Evolutionary conservation across 2,113 vertebrate species (phyloP).

Genomic region (Harpagus bidentatus): DNA sequence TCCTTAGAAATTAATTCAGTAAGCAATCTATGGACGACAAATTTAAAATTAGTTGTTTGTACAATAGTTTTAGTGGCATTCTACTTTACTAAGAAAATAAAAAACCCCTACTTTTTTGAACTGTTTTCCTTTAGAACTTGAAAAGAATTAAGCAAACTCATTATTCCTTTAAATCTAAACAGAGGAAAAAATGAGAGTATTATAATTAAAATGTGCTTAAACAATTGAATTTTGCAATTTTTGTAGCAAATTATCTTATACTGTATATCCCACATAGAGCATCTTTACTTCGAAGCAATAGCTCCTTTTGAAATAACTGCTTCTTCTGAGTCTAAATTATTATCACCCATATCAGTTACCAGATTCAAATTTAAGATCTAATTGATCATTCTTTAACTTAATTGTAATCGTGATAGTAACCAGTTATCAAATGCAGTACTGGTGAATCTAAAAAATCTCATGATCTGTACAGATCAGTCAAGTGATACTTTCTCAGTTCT

Average conservation of each 20-base stretch:
- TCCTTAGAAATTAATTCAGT: not conserved
- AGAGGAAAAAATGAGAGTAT: not conserved
- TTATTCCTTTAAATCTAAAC: not conserved
- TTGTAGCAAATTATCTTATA: not conserved
- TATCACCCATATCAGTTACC: not conserved
- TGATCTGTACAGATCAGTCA: not conserved
- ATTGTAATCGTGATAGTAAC: not conserved
- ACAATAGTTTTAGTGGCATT: not conserved
- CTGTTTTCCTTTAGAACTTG: not conserved
- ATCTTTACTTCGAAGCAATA: not conserved
- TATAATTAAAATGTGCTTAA: not conserved
- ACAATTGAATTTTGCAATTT: not conserved
- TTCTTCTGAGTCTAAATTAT: not conserved
- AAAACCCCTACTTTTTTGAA: not conserved
- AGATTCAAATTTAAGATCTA: not conserved
- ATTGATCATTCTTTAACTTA: not conserved
- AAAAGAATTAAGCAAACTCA: not conserved
- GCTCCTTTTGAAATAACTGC: not conserved
- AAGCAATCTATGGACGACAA: not conserved
- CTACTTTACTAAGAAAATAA: not conserved
- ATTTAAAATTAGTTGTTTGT: not conserved
- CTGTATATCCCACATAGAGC: not conserved
- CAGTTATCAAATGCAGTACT: not conserved
- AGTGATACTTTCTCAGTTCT: not conserved
- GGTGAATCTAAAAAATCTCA: not conserved